Percentiles rank a stretch among this genome's conserved stretches.
phyloP scores from a whole-genome alignment of 2,888 invertebrate genomes.

The Lamellibrachia satsuma region DNA sequence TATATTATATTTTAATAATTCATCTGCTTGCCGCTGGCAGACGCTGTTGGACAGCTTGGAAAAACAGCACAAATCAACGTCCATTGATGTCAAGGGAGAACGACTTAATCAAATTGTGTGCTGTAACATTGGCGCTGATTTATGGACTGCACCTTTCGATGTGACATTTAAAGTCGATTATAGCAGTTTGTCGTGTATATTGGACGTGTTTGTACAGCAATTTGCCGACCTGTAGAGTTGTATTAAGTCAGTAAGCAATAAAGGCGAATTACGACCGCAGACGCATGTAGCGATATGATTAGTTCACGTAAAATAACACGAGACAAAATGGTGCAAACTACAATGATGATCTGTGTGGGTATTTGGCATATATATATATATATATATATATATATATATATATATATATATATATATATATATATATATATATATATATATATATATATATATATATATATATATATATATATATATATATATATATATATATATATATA shows the following conservation, averaged over 20 bases:
- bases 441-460: not conserved
- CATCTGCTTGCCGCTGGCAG: not conserved
- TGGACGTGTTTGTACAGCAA: constrained; percentile 5
- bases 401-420: not conserved
- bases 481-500: not conserved
- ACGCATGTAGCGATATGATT: not conserved
- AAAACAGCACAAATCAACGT: constrained; percentile 17
- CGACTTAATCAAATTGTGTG: constrained; percentile 17
- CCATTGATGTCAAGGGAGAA: not conserved
- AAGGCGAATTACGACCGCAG: constrained; percentile 12
- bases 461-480: not conserved
- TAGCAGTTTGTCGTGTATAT: not conserved
- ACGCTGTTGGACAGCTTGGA: not conserved
- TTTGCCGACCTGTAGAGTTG: constrained; percentile 4
- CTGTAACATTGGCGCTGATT: constrained; percentile 11
- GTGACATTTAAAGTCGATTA: constrained; percentile 17
- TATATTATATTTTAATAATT: constrained; percentile 17
- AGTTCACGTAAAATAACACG: not conserved
- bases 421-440: not conserved
- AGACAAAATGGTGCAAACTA: not conserved
- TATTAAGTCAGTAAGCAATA: constrained; percentile 13
- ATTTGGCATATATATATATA: not conserved
- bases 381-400: not conserved
- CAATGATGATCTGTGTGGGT: not conserved
- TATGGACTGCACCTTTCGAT: not conserved